Percentiles rank a stretch among this genome's conserved stretches.
phyloP scores from a whole-genome alignment of 2,888 invertebrate species.

The Melieria crassipennis region DNA sequence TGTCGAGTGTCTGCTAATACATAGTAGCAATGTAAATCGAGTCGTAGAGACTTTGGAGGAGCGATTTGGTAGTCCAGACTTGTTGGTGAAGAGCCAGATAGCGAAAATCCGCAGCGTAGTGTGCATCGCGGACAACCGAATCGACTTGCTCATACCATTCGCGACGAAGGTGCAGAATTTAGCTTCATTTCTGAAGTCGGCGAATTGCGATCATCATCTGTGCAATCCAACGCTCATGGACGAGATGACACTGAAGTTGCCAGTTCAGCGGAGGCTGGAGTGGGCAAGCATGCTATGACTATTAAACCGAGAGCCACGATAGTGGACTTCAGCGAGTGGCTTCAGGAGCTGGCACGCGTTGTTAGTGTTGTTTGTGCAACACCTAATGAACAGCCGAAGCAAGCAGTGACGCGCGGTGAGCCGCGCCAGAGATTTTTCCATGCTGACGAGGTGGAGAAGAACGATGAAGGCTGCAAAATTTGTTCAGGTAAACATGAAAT shows the following conservation, averaged over 20 bases:
- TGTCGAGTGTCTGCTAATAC: constrained; percentile 24
- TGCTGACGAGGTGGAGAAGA: constrained; percentile 3
- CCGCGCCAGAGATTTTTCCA: neutral
- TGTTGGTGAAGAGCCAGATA: constrained; percentile 15
- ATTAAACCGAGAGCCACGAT: constrained; percentile 28
- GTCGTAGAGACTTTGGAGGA: constrained; percentile 16
- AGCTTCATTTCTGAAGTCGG: constrained; percentile 34
- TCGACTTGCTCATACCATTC: constrained; percentile 29
- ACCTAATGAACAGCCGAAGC: constrained; percentile 8
- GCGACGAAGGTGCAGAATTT: constrained; percentile 40
- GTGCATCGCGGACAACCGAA: too few relatives aligned
- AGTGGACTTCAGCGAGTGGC: constrained; percentile 35
- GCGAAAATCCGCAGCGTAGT: too few relatives aligned
- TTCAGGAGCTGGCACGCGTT: constrained; percentile 30
- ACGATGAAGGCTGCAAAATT: neutral
- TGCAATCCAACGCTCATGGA: constrained; percentile 36
- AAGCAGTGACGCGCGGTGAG: constrained; percentile 10
- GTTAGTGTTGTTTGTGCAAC: constrained; percentile 19
- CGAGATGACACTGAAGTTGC: constrained; percentile 31
- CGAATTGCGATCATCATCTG: constrained; percentile 35
- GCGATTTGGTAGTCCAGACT: constrained; percentile 15
- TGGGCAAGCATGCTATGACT: constrained; percentile 25
- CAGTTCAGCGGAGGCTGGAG: constrained; percentile 27
- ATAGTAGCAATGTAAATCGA: constrained; percentile 18
- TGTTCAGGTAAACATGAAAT: neutral